A percentile compares a stretch with the other conserved stretches of the same genome.
Evolutionary conservation across 1,140 invertebrate species (phyloP).

Genomic region (Protaetia brevitarsis): DNA sequence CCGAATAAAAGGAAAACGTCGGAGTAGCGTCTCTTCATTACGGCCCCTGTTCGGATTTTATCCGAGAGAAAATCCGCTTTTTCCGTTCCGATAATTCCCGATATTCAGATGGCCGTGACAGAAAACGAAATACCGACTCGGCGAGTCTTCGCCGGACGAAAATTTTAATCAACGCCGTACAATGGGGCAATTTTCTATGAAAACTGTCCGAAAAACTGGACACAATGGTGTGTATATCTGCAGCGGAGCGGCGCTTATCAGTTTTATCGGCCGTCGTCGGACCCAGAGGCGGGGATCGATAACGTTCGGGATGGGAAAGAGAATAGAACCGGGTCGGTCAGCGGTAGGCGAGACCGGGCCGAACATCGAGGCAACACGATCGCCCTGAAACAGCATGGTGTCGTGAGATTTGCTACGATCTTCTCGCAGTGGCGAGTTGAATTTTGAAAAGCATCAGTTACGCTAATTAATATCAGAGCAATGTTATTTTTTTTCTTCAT

Average conservation of each 20-base stretch:
- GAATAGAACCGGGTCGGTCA: background rate
- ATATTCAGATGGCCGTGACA: conserved; percentile 3
- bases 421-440: too few relatives aligned
- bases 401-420: too few relatives aligned
- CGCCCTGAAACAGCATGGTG: too few relatives aligned
- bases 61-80: background rate
- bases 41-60: too few relatives aligned
- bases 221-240: conserved; percentile 17
- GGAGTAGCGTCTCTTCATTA: background rate
- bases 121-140: background rate
- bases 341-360: background rate
- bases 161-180: conserved; percentile 12
- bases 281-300: background rate
- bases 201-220: conserved; percentile 16
- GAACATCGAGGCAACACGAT: too few relatives aligned
- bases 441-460: too few relatives aligned
- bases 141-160: background rate
- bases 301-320: background rate
- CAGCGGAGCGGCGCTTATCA: conserved; percentile 4
- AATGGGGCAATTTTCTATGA: conserved; percentile 13
- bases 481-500: too few relatives aligned
- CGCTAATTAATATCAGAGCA: too few relatives aligned
- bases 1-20: background rate
- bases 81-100: conserved; percentile 1
- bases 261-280: background rate